Evolutionary conservation across 1,140 invertebrate genomes (phyloP), one percentile per base, ranked within the genome.

Genomic region (Atopsyche davidsoni): DNA sequence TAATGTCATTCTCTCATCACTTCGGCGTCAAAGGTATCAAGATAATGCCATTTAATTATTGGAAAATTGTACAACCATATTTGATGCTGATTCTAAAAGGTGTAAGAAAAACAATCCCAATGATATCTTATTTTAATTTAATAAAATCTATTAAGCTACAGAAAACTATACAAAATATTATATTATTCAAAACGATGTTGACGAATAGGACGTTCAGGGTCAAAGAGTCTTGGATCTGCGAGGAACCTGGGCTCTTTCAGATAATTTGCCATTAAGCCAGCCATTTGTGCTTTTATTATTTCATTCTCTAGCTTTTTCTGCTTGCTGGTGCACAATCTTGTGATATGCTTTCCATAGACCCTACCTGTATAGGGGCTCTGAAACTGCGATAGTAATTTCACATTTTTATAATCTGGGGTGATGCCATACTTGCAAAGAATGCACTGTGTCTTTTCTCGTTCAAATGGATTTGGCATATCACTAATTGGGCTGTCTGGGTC

Each of bases 351-450:
- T 0, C 88, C 88, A 70, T 97, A 98, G 46, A 96, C 80, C 57
- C 80, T 77, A 7, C 95, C 94, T 9, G 94, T 97, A 60, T 87
- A 92, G 1, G 88, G 83, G 34, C 93, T 97, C 63, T 96, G 85
- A 70, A 98, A 98, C 65, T 98, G 96, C 11, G 92, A 95, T 1
- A 98, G 66, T 4, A 98, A 66, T 45, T 86, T 80, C 0, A 85
- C 78, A 72, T 98, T 98, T 68, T 96, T 98, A 62, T 94, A 98
- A 72, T 96, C 80, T 1, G 90, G 83, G 9, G 75, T 70, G 38
- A 98, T 84, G 19, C 89, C 79, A 49, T 87, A 70, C 69, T 85
- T 81, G 69, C 95, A 98, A n/a, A 98, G 68, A 55, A 97, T 80
- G 62, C 95, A 98, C 59, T 80, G 64, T 9, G 67, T 69, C 46